phyloP scores from a whole-genome alignment of 2,113 vertebrate species.

The Australoheros scitulus region DNA sequence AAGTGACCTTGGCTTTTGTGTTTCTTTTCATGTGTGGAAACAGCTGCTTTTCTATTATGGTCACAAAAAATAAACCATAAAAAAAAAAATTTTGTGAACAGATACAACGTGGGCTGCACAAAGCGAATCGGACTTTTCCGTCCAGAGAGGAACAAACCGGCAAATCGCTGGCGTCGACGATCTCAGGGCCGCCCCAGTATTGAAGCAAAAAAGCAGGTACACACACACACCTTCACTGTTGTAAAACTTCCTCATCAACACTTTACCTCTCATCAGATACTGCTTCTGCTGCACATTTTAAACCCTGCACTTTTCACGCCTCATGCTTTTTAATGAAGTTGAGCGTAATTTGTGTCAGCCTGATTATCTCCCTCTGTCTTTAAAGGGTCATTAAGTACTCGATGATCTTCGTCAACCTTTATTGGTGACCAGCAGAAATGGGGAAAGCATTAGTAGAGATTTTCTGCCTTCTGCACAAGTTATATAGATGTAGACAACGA shows the following conservation, averaged over 20 bases:
- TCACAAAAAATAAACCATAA: neutral
- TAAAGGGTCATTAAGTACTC: conserved; percentile 43
- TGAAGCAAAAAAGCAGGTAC: conserved; percentile 91
- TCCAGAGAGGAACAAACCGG: conserved; percentile 87
- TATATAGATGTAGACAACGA: neutral
- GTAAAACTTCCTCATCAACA: conserved; percentile 3
- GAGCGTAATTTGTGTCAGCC: conserved; percentile 1
- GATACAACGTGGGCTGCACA: conserved; percentile 96
- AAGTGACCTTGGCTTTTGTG: neutral
- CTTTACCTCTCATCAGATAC: neutral
- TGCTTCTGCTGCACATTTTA: conserved; percentile 42
- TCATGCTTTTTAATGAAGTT: conserved; percentile 41
- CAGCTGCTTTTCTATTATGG: neutral
- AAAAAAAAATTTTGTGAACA: conserved; percentile 56
- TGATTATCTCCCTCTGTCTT: conserved; percentile 31
- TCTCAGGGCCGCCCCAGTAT: conserved; percentile 81
- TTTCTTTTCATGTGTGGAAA: neutral
- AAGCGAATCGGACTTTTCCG: conserved; percentile 93
- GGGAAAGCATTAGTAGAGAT: conserved; percentile 6
- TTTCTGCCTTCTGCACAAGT: conserved; percentile 22
- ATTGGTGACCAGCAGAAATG: conserved; percentile 4
- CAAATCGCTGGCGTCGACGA: conserved; percentile 82
- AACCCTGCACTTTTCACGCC: conserved; percentile 26
- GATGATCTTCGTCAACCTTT: conserved; percentile 24
- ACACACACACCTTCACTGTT: neutral